phyloP scores from a whole-genome alignment of 2,797 vertebrate genomes.

The Phataginus tricuspis region DNA sequence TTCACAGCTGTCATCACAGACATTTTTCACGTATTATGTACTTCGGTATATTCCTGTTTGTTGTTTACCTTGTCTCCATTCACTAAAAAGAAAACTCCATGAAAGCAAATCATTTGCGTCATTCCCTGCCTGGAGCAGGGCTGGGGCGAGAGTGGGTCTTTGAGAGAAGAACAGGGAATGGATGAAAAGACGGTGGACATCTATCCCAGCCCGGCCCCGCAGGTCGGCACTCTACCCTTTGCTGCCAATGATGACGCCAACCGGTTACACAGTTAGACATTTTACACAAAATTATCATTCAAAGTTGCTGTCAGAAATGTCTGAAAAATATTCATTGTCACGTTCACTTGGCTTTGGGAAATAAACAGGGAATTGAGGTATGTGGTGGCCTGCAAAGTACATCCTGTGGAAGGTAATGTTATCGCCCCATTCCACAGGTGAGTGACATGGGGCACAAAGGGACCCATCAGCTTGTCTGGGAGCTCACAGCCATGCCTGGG shows the following conservation, averaged over 20 bases:
- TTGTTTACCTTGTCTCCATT: not conserved
- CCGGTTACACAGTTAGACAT: not conserved
- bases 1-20: not conserved
- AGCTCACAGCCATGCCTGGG: no score
- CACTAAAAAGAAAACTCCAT: not conserved
- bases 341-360: not conserved
- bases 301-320: not conserved
- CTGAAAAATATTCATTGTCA: not conserved
- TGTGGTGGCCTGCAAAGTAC: accelerated
- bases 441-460: no score
- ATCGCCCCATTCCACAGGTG: no score
- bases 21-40: accelerated
- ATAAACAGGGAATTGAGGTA: not conserved
- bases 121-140: not conserved
- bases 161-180: not conserved
- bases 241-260: not conserved
- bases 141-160: not conserved
- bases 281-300: not conserved
- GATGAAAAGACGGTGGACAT: not conserved
- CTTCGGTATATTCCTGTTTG: not conserved
- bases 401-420: no score
- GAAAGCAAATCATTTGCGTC: not conserved
- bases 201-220: no score
- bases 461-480: no score
- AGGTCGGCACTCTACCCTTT: not conserved